Evolutionary conservation across 2,797 vertebrate species (phyloP), one percentile per base, ranked within the genome.

Genomic region (Microchirus variegatus): DNA sequence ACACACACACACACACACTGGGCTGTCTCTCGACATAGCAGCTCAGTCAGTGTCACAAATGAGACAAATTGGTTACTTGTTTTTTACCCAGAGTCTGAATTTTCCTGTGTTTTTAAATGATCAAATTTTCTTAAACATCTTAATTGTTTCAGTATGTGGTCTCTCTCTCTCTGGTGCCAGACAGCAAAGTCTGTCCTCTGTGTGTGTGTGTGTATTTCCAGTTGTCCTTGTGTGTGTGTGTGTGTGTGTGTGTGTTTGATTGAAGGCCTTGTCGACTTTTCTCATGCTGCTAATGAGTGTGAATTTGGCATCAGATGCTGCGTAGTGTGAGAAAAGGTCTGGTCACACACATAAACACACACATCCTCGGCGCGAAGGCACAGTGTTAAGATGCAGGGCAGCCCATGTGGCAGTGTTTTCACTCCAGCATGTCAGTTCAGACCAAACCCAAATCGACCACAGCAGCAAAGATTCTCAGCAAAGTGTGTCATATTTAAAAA

Each of bases 281-380:
- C 73, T 59, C 71, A 69, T 70, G 75, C 54, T 70, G 46, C 46
- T 77, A 76, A 80, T 75, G 65, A 75, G 56, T 61, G 61, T 75
- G 59, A 71, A 63, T 80, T 54, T 82, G 68, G 75, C 78, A 75
- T 71, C 50, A 64, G 66, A 64, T 72, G 37, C 36, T 59, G 54
- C 38, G 2, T 37, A 55, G 63, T 73, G 80, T 81, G 77, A 73
- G 77, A 76, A 83, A 80, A 60, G 7, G 56, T 67, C 42, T 58
- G 41, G 41, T 61, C 52, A 50, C 46, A 48, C 13, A 18, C 17
- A 50, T n/a, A 50, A 48, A 52, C 31, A 19, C 11, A 51, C 31
- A 37, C 49, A 40, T 67, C 11, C 69, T 11, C 41, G 46, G 46
- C 66, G 45, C 74, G 43, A 75, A 72, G 35, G 26, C 46, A 62